Evolutionary conservation across 2,113 vertebrate species (phyloP), one percentile per base, ranked within the genome.

Genomic region (Scolopax mira): DNA sequence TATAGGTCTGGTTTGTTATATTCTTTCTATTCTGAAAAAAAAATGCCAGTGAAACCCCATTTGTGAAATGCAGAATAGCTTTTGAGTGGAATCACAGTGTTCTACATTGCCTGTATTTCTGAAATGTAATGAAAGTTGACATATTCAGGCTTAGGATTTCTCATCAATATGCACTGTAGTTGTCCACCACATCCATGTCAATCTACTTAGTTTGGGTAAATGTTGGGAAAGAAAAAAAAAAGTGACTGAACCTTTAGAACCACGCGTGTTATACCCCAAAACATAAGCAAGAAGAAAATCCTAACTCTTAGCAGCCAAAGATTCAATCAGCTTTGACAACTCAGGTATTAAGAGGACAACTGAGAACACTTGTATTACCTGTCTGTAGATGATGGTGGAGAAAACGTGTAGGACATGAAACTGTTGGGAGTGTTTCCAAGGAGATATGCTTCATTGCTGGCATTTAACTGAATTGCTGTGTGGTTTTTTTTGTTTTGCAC

Each of bases 381-480:
- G 92, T 98, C 96, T 94, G 97, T 97, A 80, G 98, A 82, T 44
- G 97, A 87, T 14, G 95, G 93, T 48, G 97, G 97, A 42, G 98
- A 97, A 90, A 98, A 91, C 37, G 58, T 90, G 97, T 98, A 99
- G 58, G 96, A 96, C 77, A 99, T 81, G 87, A 98, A 98, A 96
- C 98, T 99, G 39, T 93, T 96, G 17, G 98, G 96, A n/a, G 67
- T 96, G 71, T 97, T 98, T 51, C 98, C 98, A 96, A 99, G 95
- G 54, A 97, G 98, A 94, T 98, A 97, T 0, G 97, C 98, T 88
- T 98, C 94, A 60, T 82, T 95, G 90, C 92, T 89, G 74, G 94
- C 49, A 70, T 97, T 96, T 55, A 97, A 92, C 16, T 13, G 44
- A 16, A 55, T 9, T 27, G 65, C 49, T 35, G 18, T 11, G 19